Evolutionary conservation across 2,888 invertebrate species (phyloP), one percentile per base, ranked within the genome.

Genomic region (Hirtodrosophila histrioides): DNA sequence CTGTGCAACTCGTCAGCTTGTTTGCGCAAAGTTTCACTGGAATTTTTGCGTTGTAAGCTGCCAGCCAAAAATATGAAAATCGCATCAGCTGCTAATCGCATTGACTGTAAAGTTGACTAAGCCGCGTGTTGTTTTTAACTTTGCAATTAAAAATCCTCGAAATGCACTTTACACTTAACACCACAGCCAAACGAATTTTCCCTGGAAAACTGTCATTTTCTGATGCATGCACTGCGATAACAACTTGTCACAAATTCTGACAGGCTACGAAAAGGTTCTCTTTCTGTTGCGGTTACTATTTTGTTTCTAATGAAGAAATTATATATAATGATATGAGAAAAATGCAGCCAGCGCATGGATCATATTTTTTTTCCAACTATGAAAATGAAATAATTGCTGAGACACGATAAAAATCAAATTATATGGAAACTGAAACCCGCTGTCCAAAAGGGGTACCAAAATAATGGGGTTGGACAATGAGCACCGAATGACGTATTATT

Each of bases 271-370:
- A 67, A 69, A 68, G 61, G 66, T 58, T 69, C 51, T 57, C 40
- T 55, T 67, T 37, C 37, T 44, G 37, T 55, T 56, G 54, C 37
- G 8, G 27, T 50, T 36, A 23, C 29, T 45, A 11, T 40, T 55
- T 17, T 8, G n/a, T 69, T 74, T 83, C 83, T 88, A 84, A 84
- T 84, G 88, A 84, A 84, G 88, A 84, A 84, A 84, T 84, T 84
- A 84, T 84, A 65, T 84, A 67, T 78, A 88, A 85, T 85, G 84
- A 85, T 88, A 74, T 69, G 88, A 69, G 55, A 65, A 75, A 82
- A 75, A 57, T 64, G 12, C 67, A 49, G 27, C 27, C 27, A 31
- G 69, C 49, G 62, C 46, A 46, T 37, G 33, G 36, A 49, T 58
- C 73, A 64, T 62, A 69, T 61, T 53, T 60, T 56, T 56, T 51